Base-by-base conservation (phyloP, 2,797 vertebrate genomes). In the Sebastes matsubarae region DNA sequence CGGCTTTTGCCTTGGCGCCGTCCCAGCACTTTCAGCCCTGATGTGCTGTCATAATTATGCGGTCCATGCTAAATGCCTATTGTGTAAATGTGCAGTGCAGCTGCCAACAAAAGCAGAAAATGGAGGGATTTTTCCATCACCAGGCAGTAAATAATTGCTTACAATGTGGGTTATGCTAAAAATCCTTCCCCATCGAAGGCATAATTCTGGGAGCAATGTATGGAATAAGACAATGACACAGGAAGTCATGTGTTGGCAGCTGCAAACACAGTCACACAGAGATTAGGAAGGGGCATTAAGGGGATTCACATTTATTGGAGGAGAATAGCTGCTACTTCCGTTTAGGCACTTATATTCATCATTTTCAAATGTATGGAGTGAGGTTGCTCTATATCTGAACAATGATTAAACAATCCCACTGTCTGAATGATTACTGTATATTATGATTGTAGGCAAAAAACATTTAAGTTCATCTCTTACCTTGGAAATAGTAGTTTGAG, bases 1-100 rank as follows among this genome's bases (percentile, higher is more conserved):
- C 80, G 61, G 84, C 84, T 87, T 85, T 90, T 76, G 81, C 70
- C 82, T 90, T 92, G 90, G 88, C 89, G 29, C 79, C 73, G 87
- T 85, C 91, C 92, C 91, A 93, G 91, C 79, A 89, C 85, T 82
- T 87, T 79, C 81, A 86, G 88, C 80, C 77, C 87, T 82, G 76
- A 90, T 92, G 90, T 84, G 89, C 86, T 89, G 87, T 92, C 93
- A 92, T 92, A 93, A 94, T 93, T 90, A 95, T 82, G 89, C 88
- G 87, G 91, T 88, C 91, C 72, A 25, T 91, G 92, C 90, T 91
- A 90, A 93, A 94, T 84, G 85, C 86, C 94, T 89, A 91, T 91
- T 95, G 92, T 93, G 84, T 85, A 84, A 85, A 92, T 90, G 88
- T 87, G 88, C 84, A 77, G 61, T 75, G 82, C 77, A 58, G 81